These are phyloP conservation scores for Torymus texanus DNA, from an alignment of 2,888 invertebrate species.

Conservation along the genomic window DNA sequence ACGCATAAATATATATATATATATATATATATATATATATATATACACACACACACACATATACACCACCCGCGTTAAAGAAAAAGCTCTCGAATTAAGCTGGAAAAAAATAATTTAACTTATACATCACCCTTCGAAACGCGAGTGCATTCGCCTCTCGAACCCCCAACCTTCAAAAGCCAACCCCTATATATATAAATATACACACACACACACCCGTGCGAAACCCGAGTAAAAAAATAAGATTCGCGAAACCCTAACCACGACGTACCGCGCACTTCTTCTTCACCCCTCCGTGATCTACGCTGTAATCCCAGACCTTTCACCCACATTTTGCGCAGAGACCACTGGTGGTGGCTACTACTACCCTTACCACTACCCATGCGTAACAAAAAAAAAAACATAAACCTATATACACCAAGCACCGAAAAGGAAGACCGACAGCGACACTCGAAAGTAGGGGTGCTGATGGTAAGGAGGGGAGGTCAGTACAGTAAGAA, in stretches of 20 bases:
- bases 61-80: no score
- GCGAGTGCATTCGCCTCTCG: no score
- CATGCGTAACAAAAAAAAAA: background rate
- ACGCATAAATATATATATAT: no score
- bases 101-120: no score
- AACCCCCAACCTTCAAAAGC: no score
- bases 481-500: background rate
- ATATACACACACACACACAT: no score
- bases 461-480: background rate
- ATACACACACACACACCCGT: no score
- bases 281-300: background rate
- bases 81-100: no score
- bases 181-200: no score
- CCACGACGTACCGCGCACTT: background rate
- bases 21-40: no score
- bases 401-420: background rate
- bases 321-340: conserved; percentile 42
- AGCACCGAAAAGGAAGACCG: background rate
- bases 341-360: background rate
- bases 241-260: background rate
- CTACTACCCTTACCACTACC: no score
- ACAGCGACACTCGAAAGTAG: background rate
- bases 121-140: no score
- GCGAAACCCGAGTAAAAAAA: conserved; percentile 9
- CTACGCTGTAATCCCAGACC: conserved; percentile 18